These are phyloP conservation scores for Platyrinchus mystaceus DNA, from an alignment of 2,797 vertebrate species.

Conservation along the genomic window DNA sequence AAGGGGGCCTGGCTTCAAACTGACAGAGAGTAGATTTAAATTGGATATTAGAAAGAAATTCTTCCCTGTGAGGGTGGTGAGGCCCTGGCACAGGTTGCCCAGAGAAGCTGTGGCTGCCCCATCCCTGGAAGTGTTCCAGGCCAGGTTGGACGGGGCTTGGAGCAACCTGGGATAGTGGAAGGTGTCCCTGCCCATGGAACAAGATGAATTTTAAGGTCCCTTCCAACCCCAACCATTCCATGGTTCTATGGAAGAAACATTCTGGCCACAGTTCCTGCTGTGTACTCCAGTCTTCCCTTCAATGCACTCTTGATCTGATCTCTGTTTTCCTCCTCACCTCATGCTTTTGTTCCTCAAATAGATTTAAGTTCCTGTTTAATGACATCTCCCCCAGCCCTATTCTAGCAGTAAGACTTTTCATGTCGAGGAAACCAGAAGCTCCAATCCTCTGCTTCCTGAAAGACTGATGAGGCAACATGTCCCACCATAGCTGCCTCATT, in stretches of 20 bases:
- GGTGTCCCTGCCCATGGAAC: neutral
- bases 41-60: no score
- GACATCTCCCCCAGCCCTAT: neutral
- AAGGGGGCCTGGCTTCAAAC: neutral
- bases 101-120: neutral
- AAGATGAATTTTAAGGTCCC: neutral
- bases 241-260: neutral
- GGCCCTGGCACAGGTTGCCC: neutral
- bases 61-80: neutral
- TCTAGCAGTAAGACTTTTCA: neutral
- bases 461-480: neutral
- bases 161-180: neutral
- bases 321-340: neutral
- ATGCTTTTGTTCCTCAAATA: neutral
- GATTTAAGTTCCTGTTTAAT: neutral
- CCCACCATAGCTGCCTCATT: neutral
- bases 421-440: neutral
- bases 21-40: neutral
- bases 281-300: neutral
- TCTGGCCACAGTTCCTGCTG: neutral
- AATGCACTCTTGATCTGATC: rapidly evolving
- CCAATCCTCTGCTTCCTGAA: neutral
- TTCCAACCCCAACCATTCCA: neutral
- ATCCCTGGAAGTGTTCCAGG: neutral
- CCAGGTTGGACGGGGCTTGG: neutral